Percentiles rank a stretch among this genome's conserved stretches.
phyloP scores from a whole-genome alignment of 2,888 invertebrate genomes.

The Stramonita haemastoma region DNA sequence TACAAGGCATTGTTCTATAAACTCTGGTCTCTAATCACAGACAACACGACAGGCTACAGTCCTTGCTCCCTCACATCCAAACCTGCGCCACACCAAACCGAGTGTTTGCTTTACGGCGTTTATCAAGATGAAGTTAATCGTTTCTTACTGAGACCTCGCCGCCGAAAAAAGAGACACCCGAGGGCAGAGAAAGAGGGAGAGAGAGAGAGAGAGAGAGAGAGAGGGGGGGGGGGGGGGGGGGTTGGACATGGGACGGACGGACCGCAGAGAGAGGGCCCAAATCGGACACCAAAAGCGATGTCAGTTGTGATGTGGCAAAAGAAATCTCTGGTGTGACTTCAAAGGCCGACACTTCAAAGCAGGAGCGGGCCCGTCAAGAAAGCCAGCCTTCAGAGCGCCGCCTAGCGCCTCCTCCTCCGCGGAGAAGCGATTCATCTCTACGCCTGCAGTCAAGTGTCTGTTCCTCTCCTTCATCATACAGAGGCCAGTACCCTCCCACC shows the following conservation, averaged over 20 bases:
- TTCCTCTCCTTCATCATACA: not conserved
- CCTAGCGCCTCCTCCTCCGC: not conserved
- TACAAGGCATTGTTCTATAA: too few species aligned
- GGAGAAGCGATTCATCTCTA: not conserved
- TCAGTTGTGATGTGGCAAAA: not conserved
- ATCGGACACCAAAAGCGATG: conserved; percentile 7
- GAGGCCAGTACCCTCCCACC: too few species aligned
- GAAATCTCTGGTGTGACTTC: conserved; percentile 10
- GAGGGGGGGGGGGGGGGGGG: not conserved
- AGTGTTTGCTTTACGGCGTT: not conserved
- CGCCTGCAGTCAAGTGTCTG: conserved; percentile 17
- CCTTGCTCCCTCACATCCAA: too few species aligned
- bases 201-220: not conserved
- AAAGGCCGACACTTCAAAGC: not conserved
- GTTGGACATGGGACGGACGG: not conserved
- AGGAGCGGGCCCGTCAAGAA: not conserved
- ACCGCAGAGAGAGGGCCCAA: not conserved
- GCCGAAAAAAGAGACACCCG: not conserved
- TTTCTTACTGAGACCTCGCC: too few species aligned
- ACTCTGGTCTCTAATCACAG: too few species aligned
- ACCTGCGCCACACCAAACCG: too few species aligned
- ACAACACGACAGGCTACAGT: too few species aligned
- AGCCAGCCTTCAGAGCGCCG: not conserved
- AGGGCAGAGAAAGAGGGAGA: not conserved
- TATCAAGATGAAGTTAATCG: not conserved